Percentiles rank a stretch among this genome's conserved stretches.
Conservation (phyloP, 1,140 invertebrate species). For the Leptopilina boulardi region DNA sequence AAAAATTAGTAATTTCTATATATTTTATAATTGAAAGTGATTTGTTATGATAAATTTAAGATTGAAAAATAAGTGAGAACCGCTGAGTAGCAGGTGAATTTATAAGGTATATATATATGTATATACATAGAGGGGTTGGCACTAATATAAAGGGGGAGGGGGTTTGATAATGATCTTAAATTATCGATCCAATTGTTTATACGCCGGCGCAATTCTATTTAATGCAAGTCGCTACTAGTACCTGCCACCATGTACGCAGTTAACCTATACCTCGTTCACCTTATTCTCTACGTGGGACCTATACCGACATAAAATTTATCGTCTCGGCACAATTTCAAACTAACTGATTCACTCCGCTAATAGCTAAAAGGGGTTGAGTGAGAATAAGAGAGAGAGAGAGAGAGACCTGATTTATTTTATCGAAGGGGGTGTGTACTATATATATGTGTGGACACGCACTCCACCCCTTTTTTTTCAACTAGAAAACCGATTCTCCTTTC, state of each 20-base stretch:
- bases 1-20: no score
- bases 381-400: no score
- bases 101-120: constrained; percentile 63
- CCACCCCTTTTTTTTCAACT: not conserved
- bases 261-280: constrained; percentile 61
- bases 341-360: constrained; percentile 70
- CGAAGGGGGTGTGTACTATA: constrained; percentile 36
- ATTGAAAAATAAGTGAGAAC: constrained; percentile 65
- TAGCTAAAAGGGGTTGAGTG: constrained; percentile 62
- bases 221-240: constrained; percentile 64
- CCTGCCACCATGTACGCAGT: constrained; percentile 57
- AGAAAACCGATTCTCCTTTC: not conserved
- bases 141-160: constrained; percentile 70
- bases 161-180: constrained; percentile 75
- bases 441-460: constrained; percentile 37
- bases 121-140: no score
- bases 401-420: constrained; percentile 66
- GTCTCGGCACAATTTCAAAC: constrained; percentile 65
- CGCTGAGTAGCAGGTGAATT: constrained; percentile 62
- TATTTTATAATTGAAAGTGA: no score
- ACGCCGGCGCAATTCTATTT: constrained; percentile 73
- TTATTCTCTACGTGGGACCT: constrained; percentile 44
- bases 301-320: constrained; percentile 70
- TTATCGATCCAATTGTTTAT: constrained; percentile 76
- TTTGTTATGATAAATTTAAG: no score